Percentiles rank a stretch among this genome's conserved stretches.
Evolutionary conservation across 2,888 invertebrate species (phyloP).

Genomic region (Campopleginae sp.): DNA sequence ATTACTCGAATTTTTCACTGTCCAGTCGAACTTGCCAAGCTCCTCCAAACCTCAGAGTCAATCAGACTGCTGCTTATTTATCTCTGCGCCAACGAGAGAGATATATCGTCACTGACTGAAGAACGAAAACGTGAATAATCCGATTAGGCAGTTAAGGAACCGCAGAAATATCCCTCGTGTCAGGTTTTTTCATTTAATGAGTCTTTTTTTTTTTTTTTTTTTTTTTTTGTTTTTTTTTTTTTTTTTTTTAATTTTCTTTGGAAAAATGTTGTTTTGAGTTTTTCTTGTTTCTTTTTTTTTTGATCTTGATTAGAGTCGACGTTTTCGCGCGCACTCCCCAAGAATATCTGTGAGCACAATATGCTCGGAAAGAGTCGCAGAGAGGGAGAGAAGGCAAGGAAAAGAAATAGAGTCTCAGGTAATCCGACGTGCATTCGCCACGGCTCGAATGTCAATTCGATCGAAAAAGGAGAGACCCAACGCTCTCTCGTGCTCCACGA

Average conservation of each 20-base stretch:
- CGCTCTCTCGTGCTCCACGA: conserved; percentile 29
- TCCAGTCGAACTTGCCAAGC: too few species aligned
- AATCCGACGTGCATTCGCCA: conserved; percentile 74
- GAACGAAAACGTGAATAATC: background rate
- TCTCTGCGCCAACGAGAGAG: too few species aligned
- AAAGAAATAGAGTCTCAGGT: conserved; percentile 74
- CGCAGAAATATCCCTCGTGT: background rate
- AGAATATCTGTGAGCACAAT: conserved; percentile 59
- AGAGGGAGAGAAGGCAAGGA: conserved; percentile 50
- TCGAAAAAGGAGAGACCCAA: conserved; percentile 47
- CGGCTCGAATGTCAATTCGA: conserved; percentile 68
- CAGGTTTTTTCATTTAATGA: background rate
- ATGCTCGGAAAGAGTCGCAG: conserved; percentile 33
- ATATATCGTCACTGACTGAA: too few species aligned
- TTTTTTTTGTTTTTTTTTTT: background rate
- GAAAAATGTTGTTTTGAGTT: conserved; percentile 46
- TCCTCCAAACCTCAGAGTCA: too few species aligned
- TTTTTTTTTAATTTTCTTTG: background rate
- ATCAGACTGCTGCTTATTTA: too few species aligned
- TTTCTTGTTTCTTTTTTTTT: background rate
- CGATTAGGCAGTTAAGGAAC: background rate
- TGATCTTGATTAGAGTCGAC: conserved; percentile 64
- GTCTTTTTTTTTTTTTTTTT: background rate
- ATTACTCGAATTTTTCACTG: background rate
- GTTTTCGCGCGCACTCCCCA: conserved; percentile 45